Percentiles rank a stretch among this genome's conserved stretches.
phyloP scores from a whole-genome alignment of 2,888 invertebrate genomes.

The Amphipoea lucens region DNA sequence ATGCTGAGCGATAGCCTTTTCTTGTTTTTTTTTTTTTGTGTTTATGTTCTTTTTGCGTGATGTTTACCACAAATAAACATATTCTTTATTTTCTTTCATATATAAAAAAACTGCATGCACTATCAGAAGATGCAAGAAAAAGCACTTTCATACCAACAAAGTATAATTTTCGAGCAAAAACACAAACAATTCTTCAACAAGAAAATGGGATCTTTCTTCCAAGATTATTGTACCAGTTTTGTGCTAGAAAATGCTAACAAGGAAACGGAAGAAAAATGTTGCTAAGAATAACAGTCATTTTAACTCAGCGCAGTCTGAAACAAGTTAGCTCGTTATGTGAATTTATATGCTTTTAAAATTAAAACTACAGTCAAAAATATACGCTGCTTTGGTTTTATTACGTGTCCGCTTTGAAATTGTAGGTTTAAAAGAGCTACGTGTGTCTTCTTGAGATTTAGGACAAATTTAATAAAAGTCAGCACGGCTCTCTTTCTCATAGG shows the following conservation, averaged over 20 bases:
- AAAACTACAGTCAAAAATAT: conserved; percentile 52
- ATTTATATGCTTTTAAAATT: conserved; percentile 62
- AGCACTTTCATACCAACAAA: not conserved
- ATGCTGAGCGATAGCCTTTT: too few species aligned
- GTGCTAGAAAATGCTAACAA: conserved; percentile 34
- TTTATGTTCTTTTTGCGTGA: too few species aligned
- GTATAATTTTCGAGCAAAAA: not conserved
- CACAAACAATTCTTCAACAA: conserved; percentile 14
- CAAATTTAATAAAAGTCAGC: conserved; percentile 2
- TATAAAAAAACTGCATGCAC: not conserved
- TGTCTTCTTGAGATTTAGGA: conserved; percentile 17
- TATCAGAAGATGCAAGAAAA: not conserved
- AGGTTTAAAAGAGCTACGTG: not conserved
- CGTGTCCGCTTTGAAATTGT: conserved; percentile 16
- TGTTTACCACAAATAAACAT: too few species aligned
- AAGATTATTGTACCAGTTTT: conserved; percentile 30
- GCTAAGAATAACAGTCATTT: conserved; percentile 43
- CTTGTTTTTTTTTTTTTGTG: too few species aligned
- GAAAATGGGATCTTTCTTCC: conserved; percentile 26
- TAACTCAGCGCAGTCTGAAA: conserved; percentile 27
- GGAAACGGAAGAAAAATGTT: conserved; percentile 33
- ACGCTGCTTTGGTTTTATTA: conserved; percentile 40
- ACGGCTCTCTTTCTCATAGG: not conserved
- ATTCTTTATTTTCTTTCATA: too few species aligned
- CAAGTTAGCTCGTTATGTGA: conserved; percentile 56